A percentile compares a stretch with the other conserved stretches of the same genome.
Conservation (phyloP, 2,797 vertebrate genomes). For the Tachyglossus aculeatus region DNA sequence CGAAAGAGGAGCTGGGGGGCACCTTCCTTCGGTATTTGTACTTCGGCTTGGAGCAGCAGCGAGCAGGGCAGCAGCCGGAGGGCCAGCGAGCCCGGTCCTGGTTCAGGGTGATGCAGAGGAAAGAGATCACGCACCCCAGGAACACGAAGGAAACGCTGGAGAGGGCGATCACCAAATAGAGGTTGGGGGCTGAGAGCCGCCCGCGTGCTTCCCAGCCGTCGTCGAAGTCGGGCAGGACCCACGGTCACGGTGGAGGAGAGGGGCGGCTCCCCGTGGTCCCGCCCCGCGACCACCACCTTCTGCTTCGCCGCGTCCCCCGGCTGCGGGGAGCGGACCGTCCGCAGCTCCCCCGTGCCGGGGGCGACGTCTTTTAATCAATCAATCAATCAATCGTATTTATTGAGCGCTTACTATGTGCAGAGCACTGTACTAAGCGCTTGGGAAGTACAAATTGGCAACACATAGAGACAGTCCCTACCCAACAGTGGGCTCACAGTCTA, state of each 20-base stretch:
- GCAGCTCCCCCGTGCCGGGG: conserved; percentile 61
- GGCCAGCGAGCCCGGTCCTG: conserved; percentile 12
- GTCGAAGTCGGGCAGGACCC: conserved; percentile 68
- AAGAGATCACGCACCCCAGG: conserved; percentile 60
- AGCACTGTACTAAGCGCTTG: too few species aligned
- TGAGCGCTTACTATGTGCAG: too few species aligned
- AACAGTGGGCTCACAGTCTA: too few species aligned
- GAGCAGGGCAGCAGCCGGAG: conserved; percentile 1
- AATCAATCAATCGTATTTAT: too few species aligned
- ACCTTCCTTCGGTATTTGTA: conserved; percentile 58
- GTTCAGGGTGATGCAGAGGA: conserved; percentile 46
- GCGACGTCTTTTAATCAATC: too few species aligned
- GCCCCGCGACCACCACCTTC: conserved; percentile 69
- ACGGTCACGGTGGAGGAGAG: conserved; percentile 69
- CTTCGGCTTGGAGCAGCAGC: conserved; percentile 46
- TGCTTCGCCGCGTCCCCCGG: conserved; percentile 69
- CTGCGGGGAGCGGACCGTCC: conserved; percentile 59
- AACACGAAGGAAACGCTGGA: conserved; percentile 71
- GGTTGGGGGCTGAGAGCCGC: conserved; percentile 57
- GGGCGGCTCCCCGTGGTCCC: conserved; percentile 63
- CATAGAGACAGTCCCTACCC: too few species aligned
- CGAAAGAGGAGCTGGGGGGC: conserved; percentile 63
- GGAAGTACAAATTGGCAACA: too few species aligned
- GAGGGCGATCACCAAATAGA: conserved; percentile 70
- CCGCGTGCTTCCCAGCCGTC: conserved; percentile 50